phyloP scores from a whole-genome alignment of 2,113 vertebrate species.

The Psilopsiagon aurifrons region DNA sequence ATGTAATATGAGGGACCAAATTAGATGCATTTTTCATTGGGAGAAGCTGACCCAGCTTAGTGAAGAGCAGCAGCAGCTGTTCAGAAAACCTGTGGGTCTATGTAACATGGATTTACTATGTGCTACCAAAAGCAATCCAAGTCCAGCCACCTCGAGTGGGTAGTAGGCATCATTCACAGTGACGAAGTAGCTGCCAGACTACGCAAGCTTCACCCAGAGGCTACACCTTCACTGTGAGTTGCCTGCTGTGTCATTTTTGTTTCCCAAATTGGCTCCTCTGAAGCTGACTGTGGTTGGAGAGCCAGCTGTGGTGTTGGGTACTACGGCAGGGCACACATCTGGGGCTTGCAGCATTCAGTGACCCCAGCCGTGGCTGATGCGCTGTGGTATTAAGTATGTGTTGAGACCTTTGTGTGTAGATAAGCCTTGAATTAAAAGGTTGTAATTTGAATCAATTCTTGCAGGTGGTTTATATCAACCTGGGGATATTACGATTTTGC shows the following conservation, averaged over 20 bases:
- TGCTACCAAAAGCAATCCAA: background rate
- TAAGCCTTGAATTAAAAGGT: background rate
- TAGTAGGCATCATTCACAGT: background rate
- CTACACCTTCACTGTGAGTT: background rate
- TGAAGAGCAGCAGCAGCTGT: background rate
- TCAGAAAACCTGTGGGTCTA: background rate
- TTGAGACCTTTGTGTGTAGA: background rate
- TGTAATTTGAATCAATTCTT: too few species aligned
- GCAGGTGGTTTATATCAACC: background rate
- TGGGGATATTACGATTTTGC: background rate
- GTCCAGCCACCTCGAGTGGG: background rate
- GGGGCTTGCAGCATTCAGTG: accelerated
- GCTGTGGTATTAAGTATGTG: accelerated
- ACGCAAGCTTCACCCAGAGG: background rate
- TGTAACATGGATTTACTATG: background rate
- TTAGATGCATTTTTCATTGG: background rate
- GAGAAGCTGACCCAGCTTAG: background rate
- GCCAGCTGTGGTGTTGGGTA: background rate
- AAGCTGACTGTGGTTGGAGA: accelerated
- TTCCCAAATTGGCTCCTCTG: accelerated
- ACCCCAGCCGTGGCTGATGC: accelerated
- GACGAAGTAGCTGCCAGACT: background rate
- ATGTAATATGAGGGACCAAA: background rate
- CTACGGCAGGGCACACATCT: accelerated
- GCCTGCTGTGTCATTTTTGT: background rate